A percentile compares a stretch with the other conserved stretches of the same genome.
phyloP scores from a whole-genome alignment of 1,140 invertebrate genomes.

The Acromyrmex heyeri region DNA sequence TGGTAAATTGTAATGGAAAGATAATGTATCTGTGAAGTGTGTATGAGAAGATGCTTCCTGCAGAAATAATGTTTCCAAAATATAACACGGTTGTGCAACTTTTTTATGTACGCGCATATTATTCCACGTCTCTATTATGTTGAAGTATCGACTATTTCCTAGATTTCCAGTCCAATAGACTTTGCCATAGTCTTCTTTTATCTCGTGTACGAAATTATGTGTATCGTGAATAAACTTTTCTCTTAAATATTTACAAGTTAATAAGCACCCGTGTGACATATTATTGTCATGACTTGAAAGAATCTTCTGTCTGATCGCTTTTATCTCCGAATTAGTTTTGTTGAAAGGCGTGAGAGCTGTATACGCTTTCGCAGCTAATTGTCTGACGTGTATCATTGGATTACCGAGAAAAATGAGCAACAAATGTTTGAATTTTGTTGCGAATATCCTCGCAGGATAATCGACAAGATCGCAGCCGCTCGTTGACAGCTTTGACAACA shows the following conservation, averaged over 20 bases:
- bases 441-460: conserved; percentile 73
- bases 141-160: background rate
- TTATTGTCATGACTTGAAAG: conserved; percentile 63
- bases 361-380: conserved; percentile 82
- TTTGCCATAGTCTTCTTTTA: background rate
- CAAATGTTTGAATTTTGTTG: conserved; percentile 62
- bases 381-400: conserved; percentile 79
- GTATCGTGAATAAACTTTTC: conserved; percentile 66
- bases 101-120: background rate
- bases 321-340: conserved; percentile 64
- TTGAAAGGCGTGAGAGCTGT: conserved; percentile 74
- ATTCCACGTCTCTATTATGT: conserved; percentile 51
- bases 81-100: conserved; percentile 56
- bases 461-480: conserved; percentile 80
- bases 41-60: conserved; percentile 16
- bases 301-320: conserved; percentile 42
- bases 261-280: conserved; percentile 75
- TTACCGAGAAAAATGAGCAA: conserved; percentile 74
- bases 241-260: conserved; percentile 68
- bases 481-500: conserved; percentile 84
- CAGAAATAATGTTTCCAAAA: conserved; percentile 57
- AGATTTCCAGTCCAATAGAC: background rate
- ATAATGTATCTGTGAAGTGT: background rate
- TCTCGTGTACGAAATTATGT: background rate
- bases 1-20: background rate